Evolutionary conservation across 1,140 invertebrate species (phyloP).

Genomic region (Drosophila repletoides): DNA sequence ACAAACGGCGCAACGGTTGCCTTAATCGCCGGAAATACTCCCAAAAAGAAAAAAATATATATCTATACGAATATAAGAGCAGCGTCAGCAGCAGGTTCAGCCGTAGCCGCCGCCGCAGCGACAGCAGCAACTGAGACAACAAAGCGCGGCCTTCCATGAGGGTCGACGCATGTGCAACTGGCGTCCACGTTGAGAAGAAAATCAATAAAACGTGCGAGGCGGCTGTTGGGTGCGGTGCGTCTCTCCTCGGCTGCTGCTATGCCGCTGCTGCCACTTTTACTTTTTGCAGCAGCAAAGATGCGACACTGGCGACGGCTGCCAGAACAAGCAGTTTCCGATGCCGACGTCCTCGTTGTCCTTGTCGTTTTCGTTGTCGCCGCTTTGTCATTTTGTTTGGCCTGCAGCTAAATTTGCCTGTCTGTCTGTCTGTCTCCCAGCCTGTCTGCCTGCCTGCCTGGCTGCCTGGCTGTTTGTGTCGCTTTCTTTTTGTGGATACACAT

Average conservation of each 20-base stretch:
- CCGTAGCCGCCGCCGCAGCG: background rate
- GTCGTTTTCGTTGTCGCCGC: slow-evolving; percentile 40
- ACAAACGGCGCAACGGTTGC: slow-evolving; percentile 68
- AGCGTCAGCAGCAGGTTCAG: background rate
- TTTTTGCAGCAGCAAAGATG: slow-evolving; percentile 53
- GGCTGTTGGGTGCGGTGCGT: slow-evolving; percentile 28
- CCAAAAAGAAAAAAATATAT: slow-evolving; percentile 33
- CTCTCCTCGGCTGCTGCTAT: slow-evolving; percentile 8
- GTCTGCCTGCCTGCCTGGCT: background rate
- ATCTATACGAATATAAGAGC: background rate
- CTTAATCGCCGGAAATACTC: slow-evolving; percentile 77
- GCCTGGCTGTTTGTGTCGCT: background rate
- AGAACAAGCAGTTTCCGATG: slow-evolving; percentile 71
- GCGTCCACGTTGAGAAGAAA: slow-evolving; percentile 54
- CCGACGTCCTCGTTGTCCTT: slow-evolving; percentile 21
- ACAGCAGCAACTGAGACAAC: slow-evolving; percentile 6
- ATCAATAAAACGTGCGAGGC: slow-evolving; percentile 79
- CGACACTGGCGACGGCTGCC: slow-evolving; percentile 58
- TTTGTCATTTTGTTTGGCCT: slow-evolving; percentile 80
- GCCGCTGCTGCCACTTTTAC: slow-evolving; percentile 66
- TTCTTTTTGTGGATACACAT: slow-evolving; percentile 22
- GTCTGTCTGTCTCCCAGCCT: slow-evolving; percentile 20
- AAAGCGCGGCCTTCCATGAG: slow-evolving; percentile 32
- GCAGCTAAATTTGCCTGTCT: slow-evolving; percentile 77
- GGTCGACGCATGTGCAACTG: slow-evolving; percentile 76